Percentiles rank a stretch among this genome's conserved stretches.
phyloP scores from a whole-genome alignment of 2,113 vertebrate genomes.

The Athene noctua region DNA sequence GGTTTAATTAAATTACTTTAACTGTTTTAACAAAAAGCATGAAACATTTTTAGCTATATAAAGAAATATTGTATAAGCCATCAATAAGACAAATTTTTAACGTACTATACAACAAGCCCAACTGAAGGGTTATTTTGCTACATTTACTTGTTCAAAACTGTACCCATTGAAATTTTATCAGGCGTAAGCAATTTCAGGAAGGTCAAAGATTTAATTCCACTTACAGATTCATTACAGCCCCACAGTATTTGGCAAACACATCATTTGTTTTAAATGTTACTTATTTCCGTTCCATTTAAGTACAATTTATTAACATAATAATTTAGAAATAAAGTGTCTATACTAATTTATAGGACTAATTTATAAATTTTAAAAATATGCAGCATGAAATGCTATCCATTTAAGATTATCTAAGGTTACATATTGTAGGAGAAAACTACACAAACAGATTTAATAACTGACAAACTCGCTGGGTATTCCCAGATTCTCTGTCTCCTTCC shows the following conservation, averaged over 20 bases:
- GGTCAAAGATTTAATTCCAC: neutral
- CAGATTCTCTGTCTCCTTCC: neutral
- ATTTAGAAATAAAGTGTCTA: neutral
- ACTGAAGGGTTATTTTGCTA: neutral
- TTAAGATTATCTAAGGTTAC: neutral
- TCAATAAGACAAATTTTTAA: neutral
- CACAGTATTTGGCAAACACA: neutral
- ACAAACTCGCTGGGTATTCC: neutral
- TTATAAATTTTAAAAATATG: neutral
- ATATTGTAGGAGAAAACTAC: neutral
- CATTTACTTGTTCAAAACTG: neutral
- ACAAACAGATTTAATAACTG: neutral
- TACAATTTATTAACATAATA: neutral
- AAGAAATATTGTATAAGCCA: neutral
- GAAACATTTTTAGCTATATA: neutral
- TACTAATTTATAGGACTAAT: neutral
- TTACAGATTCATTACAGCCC: neutral
- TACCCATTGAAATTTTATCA: neutral
- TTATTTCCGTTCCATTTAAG: neutral
- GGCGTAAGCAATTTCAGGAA: neutral
- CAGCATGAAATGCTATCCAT: neutral
- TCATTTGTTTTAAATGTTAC: neutral
- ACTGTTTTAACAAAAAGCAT: neutral
- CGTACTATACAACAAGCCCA: neutral
- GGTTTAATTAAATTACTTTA: neutral